Conservation (phyloP, 1,140 invertebrate genomes). For the Drosophila kanapiae region DNA sequence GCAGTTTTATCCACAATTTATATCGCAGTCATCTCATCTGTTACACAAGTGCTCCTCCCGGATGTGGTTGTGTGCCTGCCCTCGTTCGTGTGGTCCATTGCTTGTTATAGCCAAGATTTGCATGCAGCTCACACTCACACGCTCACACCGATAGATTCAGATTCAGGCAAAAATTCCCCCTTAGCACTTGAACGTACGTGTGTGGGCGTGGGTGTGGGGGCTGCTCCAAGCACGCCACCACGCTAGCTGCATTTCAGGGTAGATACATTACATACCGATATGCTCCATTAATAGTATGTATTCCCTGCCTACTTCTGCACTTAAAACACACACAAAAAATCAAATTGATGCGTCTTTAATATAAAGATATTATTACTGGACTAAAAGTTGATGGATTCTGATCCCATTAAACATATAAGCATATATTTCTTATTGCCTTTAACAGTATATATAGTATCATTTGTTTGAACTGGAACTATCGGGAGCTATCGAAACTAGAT, state of each 20-base stretch:
- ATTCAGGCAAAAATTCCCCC: slow-evolving; percentile 66
- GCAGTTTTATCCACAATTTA: slow-evolving; percentile 82
- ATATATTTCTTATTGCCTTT: background rate
- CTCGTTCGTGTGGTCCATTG: slow-evolving; percentile 59
- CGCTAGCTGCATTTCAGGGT: slow-evolving; percentile 81
- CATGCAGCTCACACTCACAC: slow-evolving; percentile 71
- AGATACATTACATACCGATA: slow-evolving; percentile 82
- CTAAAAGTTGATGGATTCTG: background rate
- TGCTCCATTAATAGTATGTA: slow-evolving; percentile 80
- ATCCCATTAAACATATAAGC: background rate
- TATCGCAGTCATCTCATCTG: slow-evolving; percentile 79
- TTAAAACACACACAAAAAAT: slow-evolving; percentile 46
- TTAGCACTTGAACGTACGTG: background rate
- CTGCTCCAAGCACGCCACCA: slow-evolving; percentile 27
- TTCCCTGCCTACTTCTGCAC: slow-evolving; percentile 69
- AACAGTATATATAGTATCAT: too few species aligned
- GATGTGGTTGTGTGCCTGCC: slow-evolving; percentile 29
- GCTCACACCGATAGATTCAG: slow-evolving; percentile 71
- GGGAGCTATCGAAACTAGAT: too few species aligned
- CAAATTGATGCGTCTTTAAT: slow-evolving; percentile 48
- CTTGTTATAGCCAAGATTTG: slow-evolving; percentile 75
- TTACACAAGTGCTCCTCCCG: slow-evolving; percentile 61
- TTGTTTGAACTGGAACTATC: too few species aligned
- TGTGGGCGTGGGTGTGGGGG: slow-evolving; percentile 6
- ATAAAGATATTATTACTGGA: background rate